Evolutionary conservation across 2,113 vertebrate genomes (phyloP), one percentile per base, ranked within the genome.

Genomic region (Notiomystis cincta): DNA sequence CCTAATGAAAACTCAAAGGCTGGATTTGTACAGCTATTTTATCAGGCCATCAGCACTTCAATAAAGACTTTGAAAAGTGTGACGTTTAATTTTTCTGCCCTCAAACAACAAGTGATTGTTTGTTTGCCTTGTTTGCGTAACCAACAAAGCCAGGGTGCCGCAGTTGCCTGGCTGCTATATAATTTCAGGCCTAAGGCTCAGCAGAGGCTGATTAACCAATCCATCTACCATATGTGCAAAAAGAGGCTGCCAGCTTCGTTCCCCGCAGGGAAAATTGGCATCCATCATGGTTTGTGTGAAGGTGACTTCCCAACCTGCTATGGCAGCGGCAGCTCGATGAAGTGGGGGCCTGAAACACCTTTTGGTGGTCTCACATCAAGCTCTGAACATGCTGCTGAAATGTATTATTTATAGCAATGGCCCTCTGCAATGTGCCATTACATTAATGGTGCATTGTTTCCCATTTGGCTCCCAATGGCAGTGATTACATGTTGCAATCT

Each of bases 211-310:
- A 98, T 98, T 98, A 98, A 97, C 98, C 98, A 98, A 98, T 98
- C 97, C 98, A 98, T 99, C 98, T 98, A 98, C 98, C 99, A 99
- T 99, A 99, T 99, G 99, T 98, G 98, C 98, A 97, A 93, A 94
- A 93, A 98, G 97, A 97, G 98, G 94, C 93, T 98, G 98, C 98
- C 98, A 98, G 98, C 97, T 97, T 97, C 96, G 93, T 77, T 96
- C 98, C 95, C 94, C 73, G 81, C 97, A 97, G 97, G 98, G 96
- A 98, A 97, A 98, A 98, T 95, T 98, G 97, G 97, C 98, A 98
- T 97, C 98, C 98, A 97, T 97, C 91, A 96, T 77, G 93, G 96
- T 93, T 95, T 72, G 66, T 37, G 53, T 82, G 90, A 96, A 97
- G 97, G 95, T 83, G 93, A 95, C 97, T 97, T 96, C 95, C 94